These are phyloP conservation scores for Dallia pectoralis DNA, from an alignment of 2,797 vertebrate species.

Conservation along the genomic window DNA sequence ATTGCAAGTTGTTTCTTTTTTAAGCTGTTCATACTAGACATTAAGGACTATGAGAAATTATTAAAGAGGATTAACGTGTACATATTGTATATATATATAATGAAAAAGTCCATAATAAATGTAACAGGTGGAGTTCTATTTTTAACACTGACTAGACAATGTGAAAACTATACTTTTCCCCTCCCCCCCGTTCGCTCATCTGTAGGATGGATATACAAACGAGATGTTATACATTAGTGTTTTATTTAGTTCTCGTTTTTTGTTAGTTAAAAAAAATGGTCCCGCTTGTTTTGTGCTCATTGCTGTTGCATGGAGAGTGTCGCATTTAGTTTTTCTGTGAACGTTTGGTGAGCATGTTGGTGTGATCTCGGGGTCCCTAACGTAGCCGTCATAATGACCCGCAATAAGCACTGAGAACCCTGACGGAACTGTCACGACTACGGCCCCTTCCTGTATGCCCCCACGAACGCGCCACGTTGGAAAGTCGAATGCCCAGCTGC, in stretches of 20 bases:
- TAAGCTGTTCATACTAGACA: conserved; percentile 76
- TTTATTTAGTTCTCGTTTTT: conserved; percentile 47
- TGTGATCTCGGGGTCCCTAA: conserved; percentile 40
- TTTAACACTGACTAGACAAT: conserved; percentile 87
- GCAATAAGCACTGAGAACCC: conserved; percentile 41
- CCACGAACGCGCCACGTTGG: not conserved
- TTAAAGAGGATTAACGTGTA: conserved; percentile 67
- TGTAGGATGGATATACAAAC: conserved; percentile 57
- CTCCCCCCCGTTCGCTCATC: conserved; percentile 24
- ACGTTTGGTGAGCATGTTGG: conserved; percentile 71
- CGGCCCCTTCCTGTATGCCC: not conserved
- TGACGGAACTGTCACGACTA: conserved; percentile 13
- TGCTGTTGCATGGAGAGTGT: conserved; percentile 80
- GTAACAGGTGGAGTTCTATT: conserved; percentile 84
- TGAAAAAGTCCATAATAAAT: conserved; percentile 78
- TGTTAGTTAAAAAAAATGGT: conserved; percentile 59
- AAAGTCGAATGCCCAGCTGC: not conserved
- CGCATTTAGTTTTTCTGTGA: conserved; percentile 63
- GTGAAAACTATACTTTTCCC: conserved; percentile 64
- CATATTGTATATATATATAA: conserved; percentile 84
- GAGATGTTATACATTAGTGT: conserved; percentile 54
- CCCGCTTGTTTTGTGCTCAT: conserved; percentile 72
- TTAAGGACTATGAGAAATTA: conserved; percentile 73
- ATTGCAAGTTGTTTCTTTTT: conserved; percentile 73
- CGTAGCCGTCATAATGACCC: conserved; percentile 13